These are phyloP conservation scores for Pocillopora damicornis DNA, from an alignment of 64 coral and sea anemone species.

Conservation along the genomic window DNA sequence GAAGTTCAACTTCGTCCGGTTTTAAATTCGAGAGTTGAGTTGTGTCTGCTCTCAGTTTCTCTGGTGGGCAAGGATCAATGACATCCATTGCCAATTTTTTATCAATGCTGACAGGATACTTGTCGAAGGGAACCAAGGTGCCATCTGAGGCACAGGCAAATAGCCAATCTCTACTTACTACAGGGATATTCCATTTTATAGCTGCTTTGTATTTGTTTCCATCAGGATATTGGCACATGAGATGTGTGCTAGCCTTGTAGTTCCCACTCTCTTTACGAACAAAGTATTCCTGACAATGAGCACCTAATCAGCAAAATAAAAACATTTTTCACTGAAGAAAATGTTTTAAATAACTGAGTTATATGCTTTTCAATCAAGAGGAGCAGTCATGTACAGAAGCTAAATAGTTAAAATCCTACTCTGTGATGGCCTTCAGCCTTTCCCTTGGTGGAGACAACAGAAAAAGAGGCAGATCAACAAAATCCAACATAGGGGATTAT, in stretches of 20 bases:
- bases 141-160: constrained; percentile 81
- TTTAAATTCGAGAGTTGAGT: background rate
- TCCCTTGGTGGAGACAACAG: no score
- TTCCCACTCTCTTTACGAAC: constrained; percentile 63
- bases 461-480: no score
- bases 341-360: background rate
- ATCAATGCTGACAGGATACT: constrained; percentile 45
- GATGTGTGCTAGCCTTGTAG: constrained; percentile 76
- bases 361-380: no score
- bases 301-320: constrained; percentile 51
- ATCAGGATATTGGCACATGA: constrained; percentile 65
- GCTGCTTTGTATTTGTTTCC: constrained; percentile 88
- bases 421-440: no score
- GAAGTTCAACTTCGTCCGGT: background rate
- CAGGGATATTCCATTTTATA: constrained; percentile 80
- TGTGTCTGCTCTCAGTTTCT: background rate
- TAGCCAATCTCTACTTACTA: constrained; percentile 66
- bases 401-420: no score
- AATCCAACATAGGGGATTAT: no score
- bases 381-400: no score
- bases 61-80: background rate
- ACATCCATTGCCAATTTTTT: background rate
- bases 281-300: constrained; percentile 86
- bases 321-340: background rate
- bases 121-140: constrained; percentile 18